A percentile compares a stretch with the other conserved stretches of the same genome.
Conservation (phyloP, 2,113 vertebrate species). For the Albula goreensis region DNA sequence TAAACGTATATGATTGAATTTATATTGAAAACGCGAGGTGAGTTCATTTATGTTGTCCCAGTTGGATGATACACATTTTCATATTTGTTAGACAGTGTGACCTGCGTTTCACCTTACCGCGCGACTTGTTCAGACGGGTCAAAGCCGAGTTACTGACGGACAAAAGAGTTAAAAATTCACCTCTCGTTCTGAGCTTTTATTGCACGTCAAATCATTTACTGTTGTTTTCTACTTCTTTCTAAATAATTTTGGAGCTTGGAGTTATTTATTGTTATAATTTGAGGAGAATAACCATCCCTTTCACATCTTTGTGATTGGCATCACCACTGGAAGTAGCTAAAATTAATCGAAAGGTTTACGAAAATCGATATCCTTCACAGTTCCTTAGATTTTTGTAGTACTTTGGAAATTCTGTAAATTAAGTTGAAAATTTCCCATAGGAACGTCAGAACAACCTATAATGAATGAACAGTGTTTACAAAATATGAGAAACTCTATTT, state of each 20-base stretch:
- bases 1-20: neutral
- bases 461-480: too few species aligned
- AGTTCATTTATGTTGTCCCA: neutral
- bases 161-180: conserved; percentile 94
- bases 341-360: neutral
- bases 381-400: neutral
- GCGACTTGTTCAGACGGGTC: conserved; percentile 92
- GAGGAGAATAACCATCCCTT: neutral
- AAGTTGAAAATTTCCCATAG: neutral
- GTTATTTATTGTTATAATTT: too few species aligned
- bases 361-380: neutral
- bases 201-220: conserved; percentile 38
- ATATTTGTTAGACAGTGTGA: conserved; percentile 92
- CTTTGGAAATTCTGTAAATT: neutral
- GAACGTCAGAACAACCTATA: too few species aligned
- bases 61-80: conserved; percentile 71
- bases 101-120: conserved; percentile 95
- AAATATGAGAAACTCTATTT: too few species aligned
- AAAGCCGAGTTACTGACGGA: conserved; percentile 96
- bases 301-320: neutral
- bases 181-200: conserved; percentile 67
- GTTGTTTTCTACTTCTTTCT: neutral
- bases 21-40: neutral
- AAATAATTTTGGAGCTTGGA: neutral
- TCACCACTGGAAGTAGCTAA: too few species aligned